A percentile compares a stretch with the other conserved stretches of the same genome.
Evolutionary conservation across 1,140 invertebrate species (phyloP).

Genomic region (Pygmarrhopalites habei): DNA sequence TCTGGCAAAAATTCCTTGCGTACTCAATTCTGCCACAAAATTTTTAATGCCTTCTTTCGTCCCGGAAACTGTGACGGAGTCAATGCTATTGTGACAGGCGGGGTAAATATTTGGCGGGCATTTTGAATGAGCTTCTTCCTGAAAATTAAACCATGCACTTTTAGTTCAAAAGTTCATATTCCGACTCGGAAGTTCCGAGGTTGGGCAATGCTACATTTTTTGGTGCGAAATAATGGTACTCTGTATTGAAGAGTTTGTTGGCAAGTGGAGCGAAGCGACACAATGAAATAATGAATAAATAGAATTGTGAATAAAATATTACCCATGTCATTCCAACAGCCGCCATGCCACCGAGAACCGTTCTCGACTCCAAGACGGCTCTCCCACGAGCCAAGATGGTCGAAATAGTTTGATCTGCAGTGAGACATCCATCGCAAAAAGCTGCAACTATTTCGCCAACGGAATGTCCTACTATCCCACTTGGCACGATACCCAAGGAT

Average conservation of each 20-base stretch:
- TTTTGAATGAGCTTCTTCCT: constrained; percentile 62
- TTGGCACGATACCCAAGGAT: constrained; percentile 78
- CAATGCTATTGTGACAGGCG: constrained; percentile 14
- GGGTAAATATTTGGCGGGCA: constrained; percentile 57
- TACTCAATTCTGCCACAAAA: not conserved
- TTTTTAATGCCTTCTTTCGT: constrained; percentile 78
- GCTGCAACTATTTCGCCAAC: constrained; percentile 90
- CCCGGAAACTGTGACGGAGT: constrained; percentile 49
- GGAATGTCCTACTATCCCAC: constrained; percentile 76
- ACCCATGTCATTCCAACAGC: constrained; percentile 70
- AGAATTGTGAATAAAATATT: too few species aligned
- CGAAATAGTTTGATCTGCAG: constrained; percentile 69
- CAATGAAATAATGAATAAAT: too few species aligned
- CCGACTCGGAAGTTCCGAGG: too few species aligned
- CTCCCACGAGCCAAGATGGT: constrained; percentile 59
- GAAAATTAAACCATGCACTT: too few species aligned
- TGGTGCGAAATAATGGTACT: too few species aligned
- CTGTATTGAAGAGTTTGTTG: too few species aligned
- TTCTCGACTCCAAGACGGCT: constrained; percentile 49
- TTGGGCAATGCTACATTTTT: too few species aligned
- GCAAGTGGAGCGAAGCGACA: too few species aligned
- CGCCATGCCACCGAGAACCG: constrained; percentile 52
- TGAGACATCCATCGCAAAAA: constrained; percentile 73
- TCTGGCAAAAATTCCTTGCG: constrained; percentile 10
- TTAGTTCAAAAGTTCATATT: too few species aligned